A percentile compares a stretch with the other conserved stretches of the same genome.
phyloP scores from a whole-genome alignment of 2,797 vertebrate species.

The Cossypha heuglini region DNA sequence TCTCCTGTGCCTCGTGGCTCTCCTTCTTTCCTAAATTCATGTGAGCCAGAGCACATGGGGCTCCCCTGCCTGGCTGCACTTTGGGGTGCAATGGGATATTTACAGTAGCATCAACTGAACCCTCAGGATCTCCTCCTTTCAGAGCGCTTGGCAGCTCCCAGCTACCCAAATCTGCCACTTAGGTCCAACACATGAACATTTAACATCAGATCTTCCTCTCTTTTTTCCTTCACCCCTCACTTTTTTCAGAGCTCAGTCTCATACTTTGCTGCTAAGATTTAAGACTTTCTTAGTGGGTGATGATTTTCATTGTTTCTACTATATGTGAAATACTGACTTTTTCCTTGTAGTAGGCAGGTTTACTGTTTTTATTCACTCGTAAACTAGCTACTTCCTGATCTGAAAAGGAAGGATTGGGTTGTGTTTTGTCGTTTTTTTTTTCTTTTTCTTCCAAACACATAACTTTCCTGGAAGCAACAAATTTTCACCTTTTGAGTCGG shows the following conservation, averaged over 20 bases:
- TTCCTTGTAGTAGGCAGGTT: neutral
- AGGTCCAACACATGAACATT: neutral
- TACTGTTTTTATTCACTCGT: neutral
- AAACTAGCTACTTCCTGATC: neutral
- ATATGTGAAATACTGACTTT: neutral
- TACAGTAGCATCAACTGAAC: neutral
- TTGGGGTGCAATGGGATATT: neutral
- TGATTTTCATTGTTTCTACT: neutral
- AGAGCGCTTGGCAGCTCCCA: neutral
- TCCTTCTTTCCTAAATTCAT: neutral
- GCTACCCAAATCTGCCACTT: neutral
- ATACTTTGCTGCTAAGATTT: neutral
- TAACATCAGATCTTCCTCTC: neutral
- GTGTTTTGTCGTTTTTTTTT: rapidly evolving
- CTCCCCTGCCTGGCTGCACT: neutral
- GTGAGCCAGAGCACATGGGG: rapidly evolving
- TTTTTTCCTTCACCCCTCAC: neutral
- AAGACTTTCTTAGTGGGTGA: neutral
- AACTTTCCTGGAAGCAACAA: neutral
- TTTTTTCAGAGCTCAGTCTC: neutral
- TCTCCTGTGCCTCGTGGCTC: neutral
- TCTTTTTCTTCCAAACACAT: neutral
- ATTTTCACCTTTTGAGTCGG: neutral
- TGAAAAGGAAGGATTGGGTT: neutral
- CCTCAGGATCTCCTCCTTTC: neutral